phyloP scores from a whole-genome alignment of 1,140 invertebrate genomes.

The Drosophila tristis region DNA sequence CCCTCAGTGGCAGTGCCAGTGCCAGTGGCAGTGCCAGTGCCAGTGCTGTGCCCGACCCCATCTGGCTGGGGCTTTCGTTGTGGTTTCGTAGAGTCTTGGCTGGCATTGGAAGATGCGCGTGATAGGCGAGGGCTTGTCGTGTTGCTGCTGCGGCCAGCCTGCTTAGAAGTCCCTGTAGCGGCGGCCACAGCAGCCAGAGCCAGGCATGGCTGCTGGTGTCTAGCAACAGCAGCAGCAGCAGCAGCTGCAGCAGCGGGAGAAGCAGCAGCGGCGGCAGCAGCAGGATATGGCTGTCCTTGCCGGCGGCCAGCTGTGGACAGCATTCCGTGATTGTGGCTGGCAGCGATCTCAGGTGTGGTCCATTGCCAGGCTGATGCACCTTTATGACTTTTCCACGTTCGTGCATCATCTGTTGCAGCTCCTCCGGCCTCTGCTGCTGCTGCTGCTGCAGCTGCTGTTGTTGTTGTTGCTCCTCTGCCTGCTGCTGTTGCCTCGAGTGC shows the following conservation, averaged over 20 bases:
- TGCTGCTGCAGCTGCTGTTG: constrained; percentile 49
- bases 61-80: constrained; percentile 58
- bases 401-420: constrained; percentile 64
- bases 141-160: constrained; percentile 28
- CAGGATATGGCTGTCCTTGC: constrained; percentile 48
- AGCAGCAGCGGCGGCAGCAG: constrained; percentile 25
- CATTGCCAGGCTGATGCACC: constrained; percentile 52
- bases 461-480: constrained; percentile 48
- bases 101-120: constrained; percentile 77
- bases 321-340: constrained; percentile 35
- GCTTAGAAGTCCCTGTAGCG: constrained; percentile 52
- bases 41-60: constrained; percentile 19
- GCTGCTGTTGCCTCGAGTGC: constrained; percentile 24
- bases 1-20: constrained; percentile 31
- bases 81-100: constrained; percentile 58
- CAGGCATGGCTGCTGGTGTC: constrained; percentile 52
- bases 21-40: too few species aligned
- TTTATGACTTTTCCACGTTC: constrained; percentile 54
- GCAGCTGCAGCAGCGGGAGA: constrained; percentile 25
- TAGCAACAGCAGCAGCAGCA: constrained; percentile 14
- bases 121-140: constrained; percentile 51
- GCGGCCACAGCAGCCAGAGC: constrained; percentile 54
- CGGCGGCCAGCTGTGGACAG: constrained; percentile 34
- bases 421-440: constrained; percentile 24
- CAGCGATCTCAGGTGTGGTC: constrained; percentile 66